A percentile compares a stretch with the other conserved stretches of the same genome.
Evolutionary conservation across 2,797 vertebrate genomes (phyloP).

Genomic region (Myripristis murdjan): DNA sequence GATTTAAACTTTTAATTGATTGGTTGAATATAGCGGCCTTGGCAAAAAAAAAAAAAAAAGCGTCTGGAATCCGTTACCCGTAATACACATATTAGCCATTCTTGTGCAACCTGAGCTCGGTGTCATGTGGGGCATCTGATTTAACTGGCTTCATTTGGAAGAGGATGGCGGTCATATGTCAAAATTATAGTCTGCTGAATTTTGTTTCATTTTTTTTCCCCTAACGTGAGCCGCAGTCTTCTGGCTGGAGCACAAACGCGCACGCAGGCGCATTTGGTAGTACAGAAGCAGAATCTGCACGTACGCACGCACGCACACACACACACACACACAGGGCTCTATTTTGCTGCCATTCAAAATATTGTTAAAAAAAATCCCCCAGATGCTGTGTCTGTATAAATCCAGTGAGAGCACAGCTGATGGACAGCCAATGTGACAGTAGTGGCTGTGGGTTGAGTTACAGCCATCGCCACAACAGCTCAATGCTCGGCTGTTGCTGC

Average conservation of each 20-base stretch:
- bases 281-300: background rate
- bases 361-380: slow-evolving; percentile 4
- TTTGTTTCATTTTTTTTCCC: slow-evolving; percentile 17
- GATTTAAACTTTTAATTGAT: slow-evolving; percentile 71
- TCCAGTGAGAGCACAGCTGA: slow-evolving; percentile 37
- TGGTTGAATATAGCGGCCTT: slow-evolving; percentile 56
- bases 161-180: slow-evolving; percentile 31
- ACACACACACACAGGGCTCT: background rate
- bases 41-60: slow-evolving; percentile 2
- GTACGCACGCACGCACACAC: background rate
- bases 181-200: slow-evolving; percentile 37
- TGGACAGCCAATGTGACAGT: slow-evolving; percentile 51
- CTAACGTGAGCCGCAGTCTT: slow-evolving; percentile 5
- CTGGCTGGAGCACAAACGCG: slow-evolving; percentile 31
- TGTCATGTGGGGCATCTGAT: slow-evolving; percentile 52
- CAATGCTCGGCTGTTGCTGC: slow-evolving; percentile 38
- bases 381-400: slow-evolving; percentile 35
- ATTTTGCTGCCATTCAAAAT: slow-evolving; percentile 8
- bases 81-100: slow-evolving; percentile 37
- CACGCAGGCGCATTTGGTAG: slow-evolving; percentile 36
- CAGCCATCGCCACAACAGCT: slow-evolving; percentile 17
- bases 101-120: slow-evolving; percentile 50
- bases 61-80: slow-evolving; percentile 56
- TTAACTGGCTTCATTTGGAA: slow-evolving; percentile 59
- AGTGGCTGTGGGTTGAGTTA: slow-evolving; percentile 52